Base-by-base conservation (phyloP, 1,140 invertebrate species). In the Metaphire vulgaris region DNA sequence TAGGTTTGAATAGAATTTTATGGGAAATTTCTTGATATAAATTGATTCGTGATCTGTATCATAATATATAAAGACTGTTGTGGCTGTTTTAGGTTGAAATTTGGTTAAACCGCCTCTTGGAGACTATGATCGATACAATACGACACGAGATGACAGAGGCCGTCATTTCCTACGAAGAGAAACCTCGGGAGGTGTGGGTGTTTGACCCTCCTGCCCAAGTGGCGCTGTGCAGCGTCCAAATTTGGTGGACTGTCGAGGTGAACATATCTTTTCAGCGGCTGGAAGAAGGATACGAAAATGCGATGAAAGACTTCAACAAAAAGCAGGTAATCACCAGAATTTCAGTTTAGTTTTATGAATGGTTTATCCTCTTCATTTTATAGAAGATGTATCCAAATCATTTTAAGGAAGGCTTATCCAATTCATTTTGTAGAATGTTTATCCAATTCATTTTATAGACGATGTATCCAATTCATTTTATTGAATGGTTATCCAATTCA, bases 181-280 rank as follows among this genome's bases (percentile, higher is more conserved):
- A 97, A 84, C 91, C 94, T 0, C 87, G 96, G 83, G 95, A 98
- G 80, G 92, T 94, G 82, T 98, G 96, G 96, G 87, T 97, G 16
- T 95, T 96, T 83, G 77, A 78, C 34, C 74, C 64, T 41, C 77
- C 77, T 28, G 77, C 77, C 21, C 77, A 78, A 41, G 72, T 34
- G n/a, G 72, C 72, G 14, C 72, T 73, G 16, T 31, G 32, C n/a
- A 41, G 32, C 12, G 72, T 73, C n/a, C 96, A 98, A 88, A 97
- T 98, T 79, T 97, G 94, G 93, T 98, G 96, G 96, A 95, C 94
- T 0, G 93, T 93, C 15, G 96, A 98, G 89, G 95, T 98, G 0
- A 95, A 93, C 82, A 90, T 92, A 75, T 93, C 93, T 1, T 96
- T 96, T 83, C 88, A 90, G 1, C 89, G 93, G 80, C 85, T 96